These are phyloP conservation scores for Callyntrura guangdongensis DNA, from an alignment of 2,888 invertebrate species.

Conservation along the genomic window DNA sequence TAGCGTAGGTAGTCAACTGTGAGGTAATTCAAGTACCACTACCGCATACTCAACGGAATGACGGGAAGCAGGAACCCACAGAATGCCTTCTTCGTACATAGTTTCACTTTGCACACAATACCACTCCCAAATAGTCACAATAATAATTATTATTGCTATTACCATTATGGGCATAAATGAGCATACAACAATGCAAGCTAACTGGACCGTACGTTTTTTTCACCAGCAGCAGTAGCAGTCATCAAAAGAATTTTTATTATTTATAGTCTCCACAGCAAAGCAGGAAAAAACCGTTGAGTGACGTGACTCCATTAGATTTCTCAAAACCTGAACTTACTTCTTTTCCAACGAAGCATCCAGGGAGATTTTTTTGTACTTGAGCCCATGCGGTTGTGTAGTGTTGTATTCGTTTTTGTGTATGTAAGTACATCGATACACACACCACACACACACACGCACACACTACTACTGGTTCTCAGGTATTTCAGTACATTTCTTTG, in stretches of 20 bases:
- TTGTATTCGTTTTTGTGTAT: not conserved
- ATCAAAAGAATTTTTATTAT: constrained; percentile 51
- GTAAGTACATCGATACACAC: not conserved
- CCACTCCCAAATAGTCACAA: too few relatives aligned
- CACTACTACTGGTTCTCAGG: not conserved
- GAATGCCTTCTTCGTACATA: too few relatives aligned
- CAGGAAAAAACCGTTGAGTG: constrained; percentile 23
- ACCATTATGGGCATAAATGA: constrained; percentile 10
- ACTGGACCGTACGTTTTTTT: constrained; percentile 27
- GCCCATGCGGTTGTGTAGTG: not conserved
- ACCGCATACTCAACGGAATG: not conserved
- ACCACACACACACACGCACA: not conserved
- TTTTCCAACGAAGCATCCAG: constrained; percentile 10
- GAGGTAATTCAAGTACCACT: not conserved
- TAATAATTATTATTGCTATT: not conserved
- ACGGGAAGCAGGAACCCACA: too few relatives aligned
- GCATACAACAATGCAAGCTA: constrained; percentile 32
- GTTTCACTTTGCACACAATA: too few relatives aligned
- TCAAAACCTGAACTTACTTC: constrained; percentile 40
- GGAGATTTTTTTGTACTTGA: constrained; percentile 25
- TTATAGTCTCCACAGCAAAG: constrained; percentile 32
- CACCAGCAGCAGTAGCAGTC: constrained; percentile 3
- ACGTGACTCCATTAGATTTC: constrained; percentile 56
- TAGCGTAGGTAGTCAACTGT: not conserved
- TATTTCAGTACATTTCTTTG: constrained; percentile 27